Base-by-base conservation (phyloP, 2,113 vertebrate species). In the Phalacrocorax carbo region DNA sequence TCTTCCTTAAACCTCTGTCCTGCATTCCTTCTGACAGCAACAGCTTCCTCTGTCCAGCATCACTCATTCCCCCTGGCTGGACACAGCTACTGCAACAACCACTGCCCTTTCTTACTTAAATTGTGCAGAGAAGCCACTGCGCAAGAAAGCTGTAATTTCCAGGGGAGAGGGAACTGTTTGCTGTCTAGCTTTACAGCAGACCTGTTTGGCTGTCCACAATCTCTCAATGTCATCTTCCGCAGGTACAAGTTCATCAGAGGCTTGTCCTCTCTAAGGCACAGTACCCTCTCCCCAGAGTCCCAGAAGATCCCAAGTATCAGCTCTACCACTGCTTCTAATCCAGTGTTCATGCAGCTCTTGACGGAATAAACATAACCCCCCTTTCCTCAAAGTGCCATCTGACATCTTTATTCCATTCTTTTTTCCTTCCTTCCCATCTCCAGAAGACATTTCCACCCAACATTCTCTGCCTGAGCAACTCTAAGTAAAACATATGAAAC, bases 391-490 rank as follows among this genome's bases (percentile, higher is more conserved):
- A 94, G 51, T 5, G 20, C 77, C 62, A 18, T 4, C 42, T 36
- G 60, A 88, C 32, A 12, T 62, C 52, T 52, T 12, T 4, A 68
- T 68, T 65, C 82, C 44, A 42, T 61, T 32, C 44, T 58, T 19
- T 29, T 22, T 36, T 42, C 13, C 38, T 57, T 46, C 64, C 36
- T 30, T 68, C 57, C 57, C 81, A 23, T 64, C 93, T 86, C 77
- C 86, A 87, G 61, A 46, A 95, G 83, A 79, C 64, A 13, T 69
- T 92, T 97, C 96, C 90, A 94, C 65, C 82, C 95, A 61, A 86
- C 73, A 19, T 92, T 95, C 95, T 95, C 97, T 62, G 77, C 96
- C 96, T 97, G 97, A 97, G 97, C 97, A 96, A 91, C 94, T 98
- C 97, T 97, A 96, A 98, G 95, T 97, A 90, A 97, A 97, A 96